Base-by-base conservation (phyloP, 2,888 invertebrate genomes). In the Agapostemon virescens region DNA sequence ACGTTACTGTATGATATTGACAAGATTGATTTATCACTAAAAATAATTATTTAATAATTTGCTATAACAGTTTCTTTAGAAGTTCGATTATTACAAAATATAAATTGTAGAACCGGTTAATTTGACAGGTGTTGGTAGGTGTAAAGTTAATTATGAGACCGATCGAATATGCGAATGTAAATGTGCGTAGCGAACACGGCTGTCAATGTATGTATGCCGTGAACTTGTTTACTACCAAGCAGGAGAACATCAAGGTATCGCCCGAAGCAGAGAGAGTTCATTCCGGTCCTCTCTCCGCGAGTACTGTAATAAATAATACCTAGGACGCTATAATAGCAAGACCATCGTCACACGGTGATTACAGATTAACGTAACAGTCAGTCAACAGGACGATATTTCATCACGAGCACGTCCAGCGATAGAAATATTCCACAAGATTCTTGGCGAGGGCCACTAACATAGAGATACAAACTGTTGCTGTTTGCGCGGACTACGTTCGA, bases 251-350 rank as follows among this genome's bases (percentile, higher is more conserved):
- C 15, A 26, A 61, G 38, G 61, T 52, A 36, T 81, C 36, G 83
- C 81, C 79, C 49, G 73, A 26, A 84, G 77, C 76, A 70, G 69
- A 77, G 85, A 83, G 83, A 85, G 83, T 36, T 36, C n/a, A n/a
- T 13, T 36, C 63, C 9, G 30, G 15, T 30, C 5, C 63, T 36
- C n/a, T 36, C 63, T 33, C 2, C 55, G 7, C 17, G 55, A 20
- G 61, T n/a, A 49, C 11, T 49, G n/a, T 49, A 33, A 9, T 61
- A 33, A 30, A 49, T 49, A 33, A 9, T 61, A 33, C 58, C 1
- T 58, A 15, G 15, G n/a, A 26, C 23, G 26, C 15, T 55, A 26
- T 55, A 55, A 11, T 17, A 20, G 0, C 9, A 30, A 3, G 9
- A 20, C 20, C 33, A 20, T 33, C 30, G 36, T 15, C 26, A 64